A percentile compares a stretch with the other conserved stretches of the same genome.
These are phyloP conservation scores for Lithobates sylvaticus DNA, from an alignment of 2,797 vertebrate species.

Conservation along the genomic window DNA sequence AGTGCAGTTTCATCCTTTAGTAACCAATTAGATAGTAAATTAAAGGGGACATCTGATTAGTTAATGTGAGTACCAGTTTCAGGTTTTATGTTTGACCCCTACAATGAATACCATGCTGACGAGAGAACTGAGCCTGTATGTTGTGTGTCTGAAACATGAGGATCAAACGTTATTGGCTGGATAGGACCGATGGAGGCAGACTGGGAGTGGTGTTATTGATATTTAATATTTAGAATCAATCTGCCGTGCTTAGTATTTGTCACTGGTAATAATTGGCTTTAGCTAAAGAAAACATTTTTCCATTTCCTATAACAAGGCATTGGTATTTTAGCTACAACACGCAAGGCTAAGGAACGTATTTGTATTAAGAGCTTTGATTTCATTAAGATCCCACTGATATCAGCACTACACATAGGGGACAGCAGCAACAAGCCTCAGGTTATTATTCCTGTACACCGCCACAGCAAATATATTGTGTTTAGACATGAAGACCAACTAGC, in stretches of 20 bases:
- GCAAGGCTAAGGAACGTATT: too few relatives aligned
- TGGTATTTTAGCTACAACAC: too few relatives aligned
- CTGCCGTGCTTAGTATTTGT: neutral
- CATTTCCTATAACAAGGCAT: neutral
- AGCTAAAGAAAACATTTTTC: neutral
- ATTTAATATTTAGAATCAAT: neutral
- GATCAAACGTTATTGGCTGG: neutral
- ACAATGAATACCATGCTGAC: too few relatives aligned
- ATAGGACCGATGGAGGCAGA: neutral
- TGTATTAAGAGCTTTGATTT: slow-evolving; percentile 5
- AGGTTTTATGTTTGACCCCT: too few relatives aligned
- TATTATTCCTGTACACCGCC: neutral
- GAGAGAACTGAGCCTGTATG: neutral
- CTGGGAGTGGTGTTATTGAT: neutral
- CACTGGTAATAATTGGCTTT: neutral
- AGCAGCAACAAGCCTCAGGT: slow-evolving; percentile 20
- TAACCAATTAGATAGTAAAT: too few relatives aligned
- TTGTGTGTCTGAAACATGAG: neutral
- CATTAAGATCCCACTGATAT: slow-evolving; percentile 1
- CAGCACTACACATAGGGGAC: slow-evolving; percentile 16
- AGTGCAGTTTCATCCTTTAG: too few relatives aligned
- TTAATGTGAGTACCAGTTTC: too few relatives aligned
- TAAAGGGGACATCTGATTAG: too few relatives aligned
- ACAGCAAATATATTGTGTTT: slow-evolving; percentile 17
- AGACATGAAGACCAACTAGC: slow-evolving; percentile 5